Evolutionary conservation across 2,888 invertebrate genomes (phyloP).

Genomic region (Tuta absoluta): DNA sequence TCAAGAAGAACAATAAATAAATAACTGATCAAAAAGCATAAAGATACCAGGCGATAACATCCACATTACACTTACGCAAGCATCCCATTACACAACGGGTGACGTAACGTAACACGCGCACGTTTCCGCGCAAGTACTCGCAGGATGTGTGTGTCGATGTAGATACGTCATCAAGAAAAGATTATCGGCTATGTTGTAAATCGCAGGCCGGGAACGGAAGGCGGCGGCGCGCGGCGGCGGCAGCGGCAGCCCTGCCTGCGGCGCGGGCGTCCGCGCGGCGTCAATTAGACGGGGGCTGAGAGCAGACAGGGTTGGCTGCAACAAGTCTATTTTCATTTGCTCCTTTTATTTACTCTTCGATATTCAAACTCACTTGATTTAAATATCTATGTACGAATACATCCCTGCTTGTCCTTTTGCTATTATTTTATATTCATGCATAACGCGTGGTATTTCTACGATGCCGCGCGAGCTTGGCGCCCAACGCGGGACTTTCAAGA

Average conservation of each 20-base stretch:
- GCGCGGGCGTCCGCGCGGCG: slow-evolving; percentile 54
- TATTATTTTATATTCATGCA: no score
- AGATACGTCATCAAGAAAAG: slow-evolving; percentile 71
- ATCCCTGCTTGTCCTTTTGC: no score
- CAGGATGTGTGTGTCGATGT: slow-evolving; percentile 11
- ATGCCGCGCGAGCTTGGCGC: no score
- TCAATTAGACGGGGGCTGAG: slow-evolving; percentile 71
- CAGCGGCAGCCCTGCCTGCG: slow-evolving; percentile 64
- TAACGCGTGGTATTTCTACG: no score
- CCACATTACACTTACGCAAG: not conserved
- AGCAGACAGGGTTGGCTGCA: slow-evolving; percentile 34
- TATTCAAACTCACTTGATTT: not conserved
- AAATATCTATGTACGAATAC: no score
- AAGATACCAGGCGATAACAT: not conserved
- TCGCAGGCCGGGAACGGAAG: slow-evolving; percentile 61
- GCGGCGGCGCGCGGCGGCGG: slow-evolving; percentile 48
- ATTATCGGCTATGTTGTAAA: slow-evolving; percentile 78
- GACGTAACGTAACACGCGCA: not conserved
- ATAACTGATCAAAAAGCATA: not conserved
- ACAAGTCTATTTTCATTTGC: not conserved
- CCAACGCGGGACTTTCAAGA: no score
- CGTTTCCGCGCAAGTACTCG: not conserved
- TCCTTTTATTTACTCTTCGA: not conserved
- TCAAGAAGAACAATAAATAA: not conserved
- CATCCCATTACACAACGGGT: slow-evolving; percentile 1